Base-by-base conservation (phyloP, 1,140 invertebrate genomes). In the Drosophila pseudoananassae region DNA sequence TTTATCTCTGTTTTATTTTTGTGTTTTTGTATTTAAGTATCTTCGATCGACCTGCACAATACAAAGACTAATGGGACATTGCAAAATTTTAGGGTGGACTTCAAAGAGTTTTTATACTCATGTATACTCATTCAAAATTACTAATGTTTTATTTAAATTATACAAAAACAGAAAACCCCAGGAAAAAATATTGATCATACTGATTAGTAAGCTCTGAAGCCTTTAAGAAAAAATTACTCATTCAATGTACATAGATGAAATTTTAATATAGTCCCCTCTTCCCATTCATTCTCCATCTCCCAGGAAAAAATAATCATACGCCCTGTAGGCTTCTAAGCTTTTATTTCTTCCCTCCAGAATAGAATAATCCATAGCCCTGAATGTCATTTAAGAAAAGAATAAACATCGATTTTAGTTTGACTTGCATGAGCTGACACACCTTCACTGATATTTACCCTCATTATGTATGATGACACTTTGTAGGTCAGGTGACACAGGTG, bases 11-110 rank as follows among this genome's bases (percentile, higher is more conserved):
- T 59, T 27, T 27, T 27, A 6, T 27, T 27, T 27, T 5, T 20
- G 2, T 20, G 1, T 1, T 20, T 15, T 56, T 66, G 40, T 43
- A 15, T 43, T 43, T 43, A 43, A 36, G 33, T 36, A 36, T 36
- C 10, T 43, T 43, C 45, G 23, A 40, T 27, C 71, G 80, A 83
- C 80, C 80, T 76, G 80, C 80, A 68, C 80, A 84, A 79, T 72
- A 38, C 29, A 7, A 49, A 71, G 64, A 46, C 43, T 38, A 61
- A 66, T 61, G 65, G 40, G 40, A 29, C 60, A 6, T 58, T 25
- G 55, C 56, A 1, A 7, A 27, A 36, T 5, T 10, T 45, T 27
- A 50, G 61, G 66, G 61, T 55, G 51, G 66, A 57, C 61, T 57
- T 38, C 1, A 0, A 27, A 7, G 6, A 7, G 6, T 27, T 27